A percentile compares a stretch with the other conserved stretches of the same genome.
Conservation (phyloP, 2,888 invertebrate species). For the Napeogenes sylphis region DNA sequence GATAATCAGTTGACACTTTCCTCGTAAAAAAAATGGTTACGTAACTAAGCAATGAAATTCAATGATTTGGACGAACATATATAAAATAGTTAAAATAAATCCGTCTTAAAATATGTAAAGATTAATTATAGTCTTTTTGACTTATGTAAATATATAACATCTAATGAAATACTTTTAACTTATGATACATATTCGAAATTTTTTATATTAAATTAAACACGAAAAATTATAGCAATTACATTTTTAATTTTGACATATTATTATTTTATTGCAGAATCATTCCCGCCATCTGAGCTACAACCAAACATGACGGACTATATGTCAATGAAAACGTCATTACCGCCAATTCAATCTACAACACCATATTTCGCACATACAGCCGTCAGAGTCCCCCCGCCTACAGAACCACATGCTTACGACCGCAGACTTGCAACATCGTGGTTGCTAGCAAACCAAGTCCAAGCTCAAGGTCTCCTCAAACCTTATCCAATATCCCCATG, state of each 20-base stretch:
- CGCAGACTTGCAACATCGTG: conserved; percentile 74
- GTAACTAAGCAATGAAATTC: too few relatives aligned
- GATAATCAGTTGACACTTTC: too few relatives aligned
- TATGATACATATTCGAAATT: too few relatives aligned
- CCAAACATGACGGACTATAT: conserved; percentile 70
- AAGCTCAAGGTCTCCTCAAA: conserved; percentile 68
- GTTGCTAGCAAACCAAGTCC: conserved; percentile 75
- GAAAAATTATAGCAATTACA: too few relatives aligned
- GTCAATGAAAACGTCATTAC: conserved; percentile 59
- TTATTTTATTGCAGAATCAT: conserved; percentile 59
- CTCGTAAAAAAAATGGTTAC: too few relatives aligned
- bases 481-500: conserved; percentile 76
- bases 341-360: conserved; percentile 52
- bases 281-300: conserved; percentile 57
- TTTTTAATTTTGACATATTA: neutral
- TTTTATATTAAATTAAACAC: too few relatives aligned
- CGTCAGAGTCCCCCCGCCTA: conserved; percentile 58
- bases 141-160: too few relatives aligned
- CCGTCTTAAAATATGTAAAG: too few relatives aligned
- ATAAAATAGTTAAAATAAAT: too few relatives aligned
- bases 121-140: too few relatives aligned
- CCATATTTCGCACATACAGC: conserved; percentile 68
- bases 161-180: too few relatives aligned
- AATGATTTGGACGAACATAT: too few relatives aligned
- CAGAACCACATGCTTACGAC: conserved; percentile 64